A percentile compares a stretch with the other conserved stretches of the same genome.
Evolutionary conservation across 2,888 invertebrate genomes (phyloP).

Genomic region (Heterodera filipjevi): DNA sequence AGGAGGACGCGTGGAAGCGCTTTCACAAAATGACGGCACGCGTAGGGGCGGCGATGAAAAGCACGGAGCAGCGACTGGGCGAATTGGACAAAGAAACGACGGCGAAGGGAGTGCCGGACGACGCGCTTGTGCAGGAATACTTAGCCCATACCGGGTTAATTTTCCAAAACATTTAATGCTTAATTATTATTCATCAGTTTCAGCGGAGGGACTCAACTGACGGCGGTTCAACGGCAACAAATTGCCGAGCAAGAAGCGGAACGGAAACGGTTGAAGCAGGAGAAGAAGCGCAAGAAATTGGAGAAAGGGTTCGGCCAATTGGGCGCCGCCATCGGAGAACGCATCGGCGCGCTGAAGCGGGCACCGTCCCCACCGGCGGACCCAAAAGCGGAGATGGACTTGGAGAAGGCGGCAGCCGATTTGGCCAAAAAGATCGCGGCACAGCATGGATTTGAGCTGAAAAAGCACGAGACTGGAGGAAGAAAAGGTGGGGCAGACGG

Average conservation of each 20-base stretch:
- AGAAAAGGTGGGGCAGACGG: background rate
- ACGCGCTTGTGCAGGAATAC: conserved; percentile 38
- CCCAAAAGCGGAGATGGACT: conserved; percentile 57
- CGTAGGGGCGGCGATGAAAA: conserved; percentile 50
- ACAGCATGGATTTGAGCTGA: conserved; percentile 22
- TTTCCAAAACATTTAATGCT: background rate
- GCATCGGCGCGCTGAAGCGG: conserved; percentile 29
- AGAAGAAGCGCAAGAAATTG: conserved; percentile 52
- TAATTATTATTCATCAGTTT: conserved; percentile 13
- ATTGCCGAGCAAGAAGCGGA: conserved; percentile 55
- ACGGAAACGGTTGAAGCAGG: conserved; percentile 54
- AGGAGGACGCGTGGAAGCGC: conserved; percentile 62
- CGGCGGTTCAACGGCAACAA: conserved; percentile 39
- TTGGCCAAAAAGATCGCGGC: conserved; percentile 57
- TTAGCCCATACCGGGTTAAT: conserved; percentile 37
- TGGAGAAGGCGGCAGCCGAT: conserved; percentile 61
- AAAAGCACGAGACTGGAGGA: background rate
- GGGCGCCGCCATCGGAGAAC: conserved; percentile 19
- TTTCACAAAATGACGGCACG: conserved; percentile 63
- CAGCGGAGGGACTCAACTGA: conserved; percentile 42
- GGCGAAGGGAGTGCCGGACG: conserved; percentile 60
- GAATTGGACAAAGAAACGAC: conserved; percentile 54
- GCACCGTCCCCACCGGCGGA: conserved; percentile 38
- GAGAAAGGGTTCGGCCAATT: conserved; percentile 16
- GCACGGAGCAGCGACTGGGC: conserved; percentile 55